Conservation (phyloP, 1,140 invertebrate species). For the Heterodera schachtii region DNA sequence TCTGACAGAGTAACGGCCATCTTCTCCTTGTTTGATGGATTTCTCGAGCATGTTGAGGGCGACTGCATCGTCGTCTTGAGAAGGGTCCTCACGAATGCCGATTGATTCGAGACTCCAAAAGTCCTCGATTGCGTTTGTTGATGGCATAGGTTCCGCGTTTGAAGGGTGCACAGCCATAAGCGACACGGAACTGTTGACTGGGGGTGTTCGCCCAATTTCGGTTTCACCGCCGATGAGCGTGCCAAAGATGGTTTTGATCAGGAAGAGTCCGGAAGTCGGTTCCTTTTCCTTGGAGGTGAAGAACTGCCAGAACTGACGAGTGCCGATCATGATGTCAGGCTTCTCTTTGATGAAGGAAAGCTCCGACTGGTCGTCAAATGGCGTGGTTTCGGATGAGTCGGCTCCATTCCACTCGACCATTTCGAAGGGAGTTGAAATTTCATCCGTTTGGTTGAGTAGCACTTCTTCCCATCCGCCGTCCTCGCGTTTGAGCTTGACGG, state of each 20-base stretch:
- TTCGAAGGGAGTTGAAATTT: constrained; percentile 11
- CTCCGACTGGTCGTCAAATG: too few relatives aligned
- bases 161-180: background rate
- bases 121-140: background rate
- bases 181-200: background rate
- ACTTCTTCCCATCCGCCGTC: background rate
- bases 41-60: constrained; percentile 28
- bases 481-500: background rate
- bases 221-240: constrained; percentile 12
- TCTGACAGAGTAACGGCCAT: constrained; percentile 13
- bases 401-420: background rate
- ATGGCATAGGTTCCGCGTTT: background rate
- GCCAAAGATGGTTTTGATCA: constrained; percentile 30
- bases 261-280: background rate
- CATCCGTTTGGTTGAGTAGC: background rate
- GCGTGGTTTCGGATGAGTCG: background rate
- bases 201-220: background rate
- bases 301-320: constrained; percentile 32
- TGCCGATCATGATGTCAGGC: constrained; percentile 36
- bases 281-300: background rate
- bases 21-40: background rate
- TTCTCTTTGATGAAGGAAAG: background rate
- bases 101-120: constrained; percentile 39
- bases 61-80: constrained; percentile 35
- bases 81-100: constrained; percentile 38